Base-by-base conservation (phyloP, 23 tunicate genomes). In the Botrylloides violaceus region DNA sequence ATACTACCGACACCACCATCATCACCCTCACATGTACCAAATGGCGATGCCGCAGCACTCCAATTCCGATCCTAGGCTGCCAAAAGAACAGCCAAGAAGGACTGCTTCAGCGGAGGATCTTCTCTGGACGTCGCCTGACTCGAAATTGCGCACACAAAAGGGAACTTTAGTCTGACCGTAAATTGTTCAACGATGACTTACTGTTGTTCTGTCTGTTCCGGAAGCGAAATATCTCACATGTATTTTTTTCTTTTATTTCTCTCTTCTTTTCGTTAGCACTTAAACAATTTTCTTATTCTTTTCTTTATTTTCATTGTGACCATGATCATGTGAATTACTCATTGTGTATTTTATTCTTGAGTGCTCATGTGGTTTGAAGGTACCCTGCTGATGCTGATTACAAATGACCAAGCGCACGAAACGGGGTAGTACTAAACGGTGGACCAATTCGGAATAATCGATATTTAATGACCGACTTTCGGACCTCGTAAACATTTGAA, bases 61-160 rank as follows among this genome's bases (percentile, higher is more conserved):
- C 23, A 43, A 39, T 37, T 53, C 59, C 23, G 58, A 39, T 23
- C 32, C 29, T n/a, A 68, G 56, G 37, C 18, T 22, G 74, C 26
- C 12, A 24, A 26, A 68, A n/a, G 74, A 68, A 21, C 58, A 39
- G 18, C 74, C 74, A 15, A 18, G 74, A 12, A n/a, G 74, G 37
- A 68, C 74, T 12, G 74, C 74, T 38, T 68, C 74, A 43, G 74
- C 74, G 9, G 74, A 68, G 21, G 74, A 68, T 30, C 74, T 68
- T 4, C 37, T 68, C 34, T 63, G 70, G 70, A 7, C 53, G 15
- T 7, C 12, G 12, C 36, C 70, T 4, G 74, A 43, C 5, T 23
- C 26, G 57, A 68, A 35, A 1, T 19, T 68, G 18, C 36, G 32
- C 4, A n/a, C 56, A 43, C 74, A 68, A 28, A 55, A 43, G 2